phyloP scores from a whole-genome alignment of 2,113 vertebrate species.

The Catagonus wagneri region DNA sequence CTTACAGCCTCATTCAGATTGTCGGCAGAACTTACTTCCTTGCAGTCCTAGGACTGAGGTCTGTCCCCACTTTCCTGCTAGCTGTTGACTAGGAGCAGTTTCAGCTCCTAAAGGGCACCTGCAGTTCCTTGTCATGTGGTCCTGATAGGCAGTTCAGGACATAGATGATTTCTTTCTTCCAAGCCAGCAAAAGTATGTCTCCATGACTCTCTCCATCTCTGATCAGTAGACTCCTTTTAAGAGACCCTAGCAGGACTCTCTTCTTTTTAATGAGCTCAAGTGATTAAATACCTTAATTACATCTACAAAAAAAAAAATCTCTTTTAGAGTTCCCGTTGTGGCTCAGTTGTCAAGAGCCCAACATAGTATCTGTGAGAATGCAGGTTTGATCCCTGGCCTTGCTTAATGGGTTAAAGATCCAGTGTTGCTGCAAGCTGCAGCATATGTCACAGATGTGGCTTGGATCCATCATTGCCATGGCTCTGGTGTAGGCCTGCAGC shows the following conservation, averaged over 20 bases:
- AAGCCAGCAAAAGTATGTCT: background rate
- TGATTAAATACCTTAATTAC: constrained; percentile 24
- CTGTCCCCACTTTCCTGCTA: background rate
- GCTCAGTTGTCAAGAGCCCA: no score
- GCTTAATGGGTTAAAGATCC: no score
- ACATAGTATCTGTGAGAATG: no score
- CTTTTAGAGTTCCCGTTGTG: background rate
- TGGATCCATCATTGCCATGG: no score
- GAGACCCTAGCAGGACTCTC: background rate
- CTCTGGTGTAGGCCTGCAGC: no score
- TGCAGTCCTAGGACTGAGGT: background rate
- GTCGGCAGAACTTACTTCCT: background rate
- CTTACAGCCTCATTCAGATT: background rate
- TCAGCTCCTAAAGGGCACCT: background rate
- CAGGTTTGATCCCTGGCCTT: no score
- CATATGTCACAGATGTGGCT: no score
- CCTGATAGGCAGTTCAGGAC: background rate
- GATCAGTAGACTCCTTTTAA: background rate
- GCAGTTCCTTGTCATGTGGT: background rate
- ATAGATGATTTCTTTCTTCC: background rate
- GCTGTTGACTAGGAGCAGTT: background rate
- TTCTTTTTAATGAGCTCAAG: background rate
- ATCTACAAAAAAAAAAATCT: background rate
- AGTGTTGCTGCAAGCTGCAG: no score
- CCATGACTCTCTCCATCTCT: background rate